Evolutionary conservation across 1,140 invertebrate genomes (phyloP).

Genomic region (Eriocheir sinensis): DNA sequence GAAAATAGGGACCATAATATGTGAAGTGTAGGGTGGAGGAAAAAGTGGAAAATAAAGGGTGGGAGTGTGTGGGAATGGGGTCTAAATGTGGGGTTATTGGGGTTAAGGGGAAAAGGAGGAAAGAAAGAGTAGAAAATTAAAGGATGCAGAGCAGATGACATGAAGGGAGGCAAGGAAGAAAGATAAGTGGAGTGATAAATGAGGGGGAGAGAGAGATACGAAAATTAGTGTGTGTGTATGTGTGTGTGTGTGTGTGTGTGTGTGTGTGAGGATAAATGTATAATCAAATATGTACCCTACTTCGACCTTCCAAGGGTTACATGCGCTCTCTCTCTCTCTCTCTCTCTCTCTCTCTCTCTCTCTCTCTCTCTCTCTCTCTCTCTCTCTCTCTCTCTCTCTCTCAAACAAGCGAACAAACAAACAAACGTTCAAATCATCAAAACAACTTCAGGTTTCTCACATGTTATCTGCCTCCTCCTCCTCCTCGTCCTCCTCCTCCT

Average conservation of each 20-base stretch:
- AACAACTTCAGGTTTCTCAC: not conserved
- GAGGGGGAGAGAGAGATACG: no score
- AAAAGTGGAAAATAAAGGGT: no score
- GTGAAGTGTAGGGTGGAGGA: no score
- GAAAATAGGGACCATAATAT: no score
- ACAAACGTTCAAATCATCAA: not conserved
- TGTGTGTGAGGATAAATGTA: constrained; percentile 14
- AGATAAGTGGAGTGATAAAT: no score
- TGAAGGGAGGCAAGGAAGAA: no score
- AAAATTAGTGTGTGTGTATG: constrained; percentile 22
- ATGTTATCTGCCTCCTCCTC: not conserved
- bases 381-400: constrained; percentile 9
- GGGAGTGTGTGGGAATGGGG: no score
- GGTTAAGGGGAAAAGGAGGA: no score
- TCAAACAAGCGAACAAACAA: no score
- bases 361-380: constrained; percentile 22
- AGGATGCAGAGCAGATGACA: no score
- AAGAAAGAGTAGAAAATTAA: no score
- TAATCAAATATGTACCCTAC: constrained; percentile 15
- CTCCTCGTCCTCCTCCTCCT: constrained; percentile 10
- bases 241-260: constrained; percentile 22
- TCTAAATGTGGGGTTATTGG: no score
- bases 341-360: constrained; percentile 22
- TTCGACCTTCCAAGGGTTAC: not conserved
- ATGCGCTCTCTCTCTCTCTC: not conserved